Evolutionary conservation across 2,113 vertebrate species (phyloP).

Genomic region (Lontra canadensis): DNA sequence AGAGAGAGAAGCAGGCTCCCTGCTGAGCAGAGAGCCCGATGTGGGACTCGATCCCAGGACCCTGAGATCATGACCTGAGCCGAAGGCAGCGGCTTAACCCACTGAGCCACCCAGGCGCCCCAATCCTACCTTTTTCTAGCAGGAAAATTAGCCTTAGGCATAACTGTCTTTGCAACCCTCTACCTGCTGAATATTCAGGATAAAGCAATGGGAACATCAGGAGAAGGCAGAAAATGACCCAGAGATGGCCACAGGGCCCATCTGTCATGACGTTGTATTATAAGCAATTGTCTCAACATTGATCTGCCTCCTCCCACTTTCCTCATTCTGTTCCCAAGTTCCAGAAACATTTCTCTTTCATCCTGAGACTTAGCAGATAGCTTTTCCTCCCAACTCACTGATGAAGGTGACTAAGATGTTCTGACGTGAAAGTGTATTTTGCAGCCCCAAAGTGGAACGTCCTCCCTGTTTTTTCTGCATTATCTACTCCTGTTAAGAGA

Average conservation of each 20-base stretch:
- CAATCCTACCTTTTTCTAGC: constrained; percentile 12
- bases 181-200: background rate
- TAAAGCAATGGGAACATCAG: background rate
- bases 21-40: too few relatives aligned
- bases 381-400: background rate
- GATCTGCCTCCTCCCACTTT: background rate
- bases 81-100: too few relatives aligned
- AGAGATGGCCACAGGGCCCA: background rate
- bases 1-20: too few relatives aligned
- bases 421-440: background rate
- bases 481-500: background rate
- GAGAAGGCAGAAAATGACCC: background rate
- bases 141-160: constrained; percentile 24
- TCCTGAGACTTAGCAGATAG: background rate
- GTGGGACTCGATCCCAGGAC: too few relatives aligned
- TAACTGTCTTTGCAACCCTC: background rate
- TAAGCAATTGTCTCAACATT: background rate
- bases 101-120: too few relatives aligned
- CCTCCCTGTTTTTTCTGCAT: background rate
- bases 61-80: too few relatives aligned
- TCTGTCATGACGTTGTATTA: background rate
- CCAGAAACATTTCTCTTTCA: background rate
- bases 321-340: background rate
- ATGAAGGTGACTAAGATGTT: background rate
- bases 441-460: background rate